Percentiles rank a stretch among this genome's conserved stretches.
Conservation (phyloP, 2,797 vertebrate genomes). For the Gorsachius magnificus region DNA sequence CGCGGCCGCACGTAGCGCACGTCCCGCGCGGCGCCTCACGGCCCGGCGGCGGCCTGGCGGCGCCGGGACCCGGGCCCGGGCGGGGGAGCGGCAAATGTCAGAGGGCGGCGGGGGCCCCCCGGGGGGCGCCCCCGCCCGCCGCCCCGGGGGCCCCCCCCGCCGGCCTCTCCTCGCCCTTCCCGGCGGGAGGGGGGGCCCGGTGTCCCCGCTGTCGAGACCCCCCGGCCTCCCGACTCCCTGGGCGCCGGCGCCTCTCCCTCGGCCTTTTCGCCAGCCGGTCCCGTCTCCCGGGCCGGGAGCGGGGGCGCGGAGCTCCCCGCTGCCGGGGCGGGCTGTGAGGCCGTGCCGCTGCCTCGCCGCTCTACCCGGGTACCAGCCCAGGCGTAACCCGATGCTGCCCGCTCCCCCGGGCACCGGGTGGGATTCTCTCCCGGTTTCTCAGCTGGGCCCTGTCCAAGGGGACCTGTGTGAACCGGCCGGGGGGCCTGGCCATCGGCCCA, state of each 20-base stretch:
- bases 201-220: no score
- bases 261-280: no score
- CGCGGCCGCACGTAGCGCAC: conserved; percentile 57
- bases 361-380: accelerated
- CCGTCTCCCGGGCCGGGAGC: background rate
- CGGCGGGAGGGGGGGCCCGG: no score
- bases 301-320: background rate
- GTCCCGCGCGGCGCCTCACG: background rate
- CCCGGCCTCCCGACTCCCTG: background rate
- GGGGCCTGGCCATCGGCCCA: background rate
- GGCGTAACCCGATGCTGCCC: background rate
- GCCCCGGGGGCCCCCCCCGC: no score
- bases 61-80: background rate
- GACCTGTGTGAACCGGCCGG: background rate
- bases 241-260: background rate
- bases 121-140: no score
- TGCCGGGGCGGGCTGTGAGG: no score
- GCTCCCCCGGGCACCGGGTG: background rate
- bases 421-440: background rate
- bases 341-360: background rate
- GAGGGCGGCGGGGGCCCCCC: background rate
- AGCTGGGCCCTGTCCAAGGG: background rate
- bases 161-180: no score
- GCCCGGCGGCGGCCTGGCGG: background rate
- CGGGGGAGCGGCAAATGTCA: conserved; percentile 54